These are phyloP conservation scores for Coendou prehensilis DNA, from an alignment of 2,797 vertebrate genomes.

Conservation along the genomic window DNA sequence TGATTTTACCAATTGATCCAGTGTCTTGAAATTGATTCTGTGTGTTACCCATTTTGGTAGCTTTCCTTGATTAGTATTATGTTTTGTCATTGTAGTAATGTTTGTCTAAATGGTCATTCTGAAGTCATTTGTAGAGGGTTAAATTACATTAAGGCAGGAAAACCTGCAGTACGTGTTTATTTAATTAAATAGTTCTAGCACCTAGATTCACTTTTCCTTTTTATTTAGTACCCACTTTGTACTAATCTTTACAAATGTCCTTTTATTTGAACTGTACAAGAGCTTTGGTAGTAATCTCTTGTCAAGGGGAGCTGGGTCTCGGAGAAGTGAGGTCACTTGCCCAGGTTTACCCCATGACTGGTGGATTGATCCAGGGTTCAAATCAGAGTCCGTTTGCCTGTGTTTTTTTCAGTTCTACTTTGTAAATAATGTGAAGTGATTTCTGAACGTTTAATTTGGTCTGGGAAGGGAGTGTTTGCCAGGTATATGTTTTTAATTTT, in stretches of 20 bases:
- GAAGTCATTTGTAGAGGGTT: slow-evolving; percentile 43
- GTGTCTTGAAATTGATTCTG: slow-evolving; percentile 39
- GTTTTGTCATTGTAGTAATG: slow-evolving; percentile 61
- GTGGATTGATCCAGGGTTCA: slow-evolving; percentile 31
- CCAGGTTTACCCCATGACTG: not conserved
- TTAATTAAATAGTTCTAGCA: slow-evolving; percentile 41
- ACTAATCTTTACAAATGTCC: slow-evolving; percentile 35
- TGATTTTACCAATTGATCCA: not conserved
- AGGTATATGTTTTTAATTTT: slow-evolving; percentile 14
- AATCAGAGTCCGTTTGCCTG: not conserved
- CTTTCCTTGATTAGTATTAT: slow-evolving; percentile 8
- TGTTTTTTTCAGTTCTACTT: slow-evolving; percentile 4
- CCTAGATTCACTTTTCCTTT: slow-evolving; percentile 32
- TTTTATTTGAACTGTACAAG: slow-evolving; percentile 5
- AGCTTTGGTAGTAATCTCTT: not conserved
- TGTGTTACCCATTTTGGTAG: slow-evolving; percentile 34
- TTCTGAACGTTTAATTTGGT: slow-evolving; percentile 37
- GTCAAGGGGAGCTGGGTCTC: not conserved
- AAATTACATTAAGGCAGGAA: slow-evolving; percentile 23
- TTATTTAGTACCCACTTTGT: slow-evolving; percentile 31
- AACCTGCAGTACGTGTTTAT: not conserved
- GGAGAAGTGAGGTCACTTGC: not conserved
- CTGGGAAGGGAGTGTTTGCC: not conserved
- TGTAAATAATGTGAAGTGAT: slow-evolving; percentile 45
- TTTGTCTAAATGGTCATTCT: slow-evolving; percentile 48